Conservation (phyloP, 2,797 vertebrate genomes). For the Smutsia gigantea region DNA sequence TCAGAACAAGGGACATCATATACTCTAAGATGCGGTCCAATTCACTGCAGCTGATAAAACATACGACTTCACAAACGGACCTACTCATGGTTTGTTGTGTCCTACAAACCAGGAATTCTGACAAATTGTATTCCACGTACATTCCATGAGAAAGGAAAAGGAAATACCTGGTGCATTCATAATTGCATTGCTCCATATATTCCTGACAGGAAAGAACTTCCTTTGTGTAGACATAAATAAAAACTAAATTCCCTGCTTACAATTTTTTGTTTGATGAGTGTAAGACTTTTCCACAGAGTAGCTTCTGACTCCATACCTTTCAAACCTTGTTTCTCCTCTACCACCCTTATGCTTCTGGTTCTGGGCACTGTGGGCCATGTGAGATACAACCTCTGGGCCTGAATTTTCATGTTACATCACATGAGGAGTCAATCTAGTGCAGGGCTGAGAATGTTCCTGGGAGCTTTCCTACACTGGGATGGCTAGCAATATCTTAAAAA, state of each 20-base stretch:
- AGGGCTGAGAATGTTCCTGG: neutral
- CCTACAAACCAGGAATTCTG: neutral
- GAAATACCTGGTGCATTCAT: neutral
- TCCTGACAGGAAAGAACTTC: neutral
- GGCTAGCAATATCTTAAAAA: neutral
- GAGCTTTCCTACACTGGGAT: neutral
- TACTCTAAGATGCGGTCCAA: neutral
- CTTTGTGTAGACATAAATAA: neutral
- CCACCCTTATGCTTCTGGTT: neutral
- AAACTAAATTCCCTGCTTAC: neutral
- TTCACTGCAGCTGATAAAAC: neutral
- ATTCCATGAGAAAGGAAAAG: slow-evolving; percentile 5
- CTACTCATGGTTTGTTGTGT: neutral
- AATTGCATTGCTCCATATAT: neutral
- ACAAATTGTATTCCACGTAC: neutral
- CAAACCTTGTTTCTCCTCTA: neutral
- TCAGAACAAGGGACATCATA: neutral
- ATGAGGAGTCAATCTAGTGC: neutral
- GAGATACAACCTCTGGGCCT: neutral
- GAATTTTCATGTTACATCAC: neutral
- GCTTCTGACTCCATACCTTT: neutral
- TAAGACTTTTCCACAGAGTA: neutral
- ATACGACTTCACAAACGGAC: neutral
- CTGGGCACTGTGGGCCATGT: neutral
- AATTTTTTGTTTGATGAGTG: neutral